Evolutionary conservation across 2,888 invertebrate genomes (phyloP).

Genomic region (Erynnis tages): DNA sequence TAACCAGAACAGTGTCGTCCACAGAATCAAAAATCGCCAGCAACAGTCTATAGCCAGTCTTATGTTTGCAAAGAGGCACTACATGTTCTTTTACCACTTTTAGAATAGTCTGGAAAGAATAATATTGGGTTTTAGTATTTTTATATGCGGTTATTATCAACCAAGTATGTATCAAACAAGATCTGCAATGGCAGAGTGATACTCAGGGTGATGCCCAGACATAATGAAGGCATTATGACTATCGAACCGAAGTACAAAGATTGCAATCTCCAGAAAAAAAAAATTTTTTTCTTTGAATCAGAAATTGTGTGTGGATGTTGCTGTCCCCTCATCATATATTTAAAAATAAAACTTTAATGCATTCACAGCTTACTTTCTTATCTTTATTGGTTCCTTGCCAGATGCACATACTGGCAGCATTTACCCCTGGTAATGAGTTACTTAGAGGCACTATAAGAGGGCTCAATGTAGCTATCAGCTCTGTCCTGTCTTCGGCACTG

Average conservation of each 20-base stretch:
- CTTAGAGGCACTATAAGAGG: slow-evolving; percentile 84
- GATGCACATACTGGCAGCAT: slow-evolving; percentile 90
- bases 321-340: too few relatives aligned
- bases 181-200: too few relatives aligned
- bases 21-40: slow-evolving; percentile 92
- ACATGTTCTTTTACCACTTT: slow-evolving; percentile 94
- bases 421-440: slow-evolving; percentile 91
- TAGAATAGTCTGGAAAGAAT: slow-evolving; percentile 84
- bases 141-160: too few relatives aligned
- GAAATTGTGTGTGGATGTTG: too few relatives aligned
- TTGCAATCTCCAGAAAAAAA: too few relatives aligned
- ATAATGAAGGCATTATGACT: too few relatives aligned
- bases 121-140: not conserved
- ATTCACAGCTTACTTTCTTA: slow-evolving; percentile 80
- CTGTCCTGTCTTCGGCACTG: slow-evolving; percentile 84
- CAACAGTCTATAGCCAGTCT: slow-evolving; percentile 92
- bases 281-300: too few relatives aligned
- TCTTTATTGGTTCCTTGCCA: slow-evolving; percentile 93
- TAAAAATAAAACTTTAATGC: too few relatives aligned
- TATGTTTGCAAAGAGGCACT: slow-evolving; percentile 89
- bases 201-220: too few relatives aligned
- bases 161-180: too few relatives aligned
- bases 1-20: slow-evolving; percentile 95
- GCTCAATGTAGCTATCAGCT: slow-evolving; percentile 87
- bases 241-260: too few relatives aligned